These are phyloP conservation scores for Drosophila punjabiensis DNA, from an alignment of 1,140 invertebrate species.

Conservation along the genomic window DNA sequence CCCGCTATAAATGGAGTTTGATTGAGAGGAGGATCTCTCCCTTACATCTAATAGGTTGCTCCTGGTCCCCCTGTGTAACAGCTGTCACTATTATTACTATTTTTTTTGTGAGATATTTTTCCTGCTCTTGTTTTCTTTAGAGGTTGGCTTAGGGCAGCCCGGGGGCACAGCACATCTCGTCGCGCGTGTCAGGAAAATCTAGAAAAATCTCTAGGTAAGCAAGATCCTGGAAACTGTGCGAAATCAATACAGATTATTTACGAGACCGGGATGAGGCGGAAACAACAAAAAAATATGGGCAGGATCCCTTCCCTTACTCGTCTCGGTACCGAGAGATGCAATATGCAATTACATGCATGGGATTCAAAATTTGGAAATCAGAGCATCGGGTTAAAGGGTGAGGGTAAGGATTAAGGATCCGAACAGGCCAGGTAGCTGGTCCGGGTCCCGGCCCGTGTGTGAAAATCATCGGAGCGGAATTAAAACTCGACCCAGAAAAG, in stretches of 20 bases:
- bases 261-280: conserved; percentile 46
- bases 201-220: conserved; percentile 37
- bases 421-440: conserved; percentile 18
- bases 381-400: conserved; percentile 42
- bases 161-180: conserved; percentile 7
- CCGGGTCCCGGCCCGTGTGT: conserved; percentile 41
- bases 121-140: conserved; percentile 29
- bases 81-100: conserved; percentile 59
- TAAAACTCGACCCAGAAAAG: conserved; percentile 54
- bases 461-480: conserved; percentile 69
- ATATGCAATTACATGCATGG: conserved; percentile 78
- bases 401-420: conserved; percentile 13
- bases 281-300: conserved; percentile 11
- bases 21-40: conserved; percentile 18
- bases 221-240: conserved; percentile 39
- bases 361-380: conserved; percentile 64
- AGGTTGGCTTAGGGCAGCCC: conserved; percentile 19
- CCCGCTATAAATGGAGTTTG: conserved; percentile 9
- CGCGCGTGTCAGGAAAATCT: conserved; percentile 63
- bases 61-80: conserved; percentile 49
- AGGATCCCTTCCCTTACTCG: neutral
- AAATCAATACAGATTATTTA: conserved; percentile 68
- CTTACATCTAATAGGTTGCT: conserved; percentile 63
- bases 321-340: conserved; percentile 36
- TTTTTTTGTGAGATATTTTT: neutral